phyloP scores from a whole-genome alignment of 1,140 invertebrate species.

The Trichogramma pretiosum region DNA sequence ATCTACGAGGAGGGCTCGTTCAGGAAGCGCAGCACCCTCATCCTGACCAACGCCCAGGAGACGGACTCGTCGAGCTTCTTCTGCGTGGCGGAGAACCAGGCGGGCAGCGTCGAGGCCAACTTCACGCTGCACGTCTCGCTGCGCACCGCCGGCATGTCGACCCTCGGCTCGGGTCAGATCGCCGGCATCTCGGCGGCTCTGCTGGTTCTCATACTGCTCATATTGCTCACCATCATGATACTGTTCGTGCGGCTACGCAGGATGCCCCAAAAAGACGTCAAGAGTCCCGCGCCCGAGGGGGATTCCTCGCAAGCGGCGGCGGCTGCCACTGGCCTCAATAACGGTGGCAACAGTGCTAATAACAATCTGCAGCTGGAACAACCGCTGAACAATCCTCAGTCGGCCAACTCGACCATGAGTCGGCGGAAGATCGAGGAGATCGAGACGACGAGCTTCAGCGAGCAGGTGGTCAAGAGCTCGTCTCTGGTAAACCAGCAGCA shows the following conservation, averaged over 20 bases:
- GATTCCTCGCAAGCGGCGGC: no score
- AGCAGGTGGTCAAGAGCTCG: constrained; percentile 7
- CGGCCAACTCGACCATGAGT: constrained; percentile 25
- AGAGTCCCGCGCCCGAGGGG: constrained; percentile 56
- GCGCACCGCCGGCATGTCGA: constrained; percentile 65
- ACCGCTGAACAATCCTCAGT: constrained; percentile 7
- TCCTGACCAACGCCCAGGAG: constrained; percentile 79
- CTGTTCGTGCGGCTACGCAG: constrained; percentile 61
- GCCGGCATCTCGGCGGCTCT: constrained; percentile 75
- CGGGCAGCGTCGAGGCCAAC: constrained; percentile 84
- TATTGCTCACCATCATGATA: constrained; percentile 64
- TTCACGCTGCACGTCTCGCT: constrained; percentile 77
- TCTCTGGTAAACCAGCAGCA: constrained; percentile 10
- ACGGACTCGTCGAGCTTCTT: constrained; percentile 82
- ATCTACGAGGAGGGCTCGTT: constrained; percentile 67
- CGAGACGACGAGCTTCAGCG: constrained; percentile 37
- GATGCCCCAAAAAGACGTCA: constrained; percentile 61
- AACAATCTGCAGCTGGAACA: constrained; percentile 20
- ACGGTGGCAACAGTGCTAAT: constrained; percentile 31
- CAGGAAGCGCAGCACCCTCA: constrained; percentile 64
- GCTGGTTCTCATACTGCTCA: constrained; percentile 67
- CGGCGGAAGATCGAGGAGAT: constrained; percentile 35
- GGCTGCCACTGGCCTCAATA: constrained; percentile 50
- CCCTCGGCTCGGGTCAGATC: constrained; percentile 73
- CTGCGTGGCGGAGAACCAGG: constrained; percentile 84